Evolutionary conservation across 1,140 invertebrate genomes (phyloP).

Genomic region (Druon quercuslanigerum): DNA sequence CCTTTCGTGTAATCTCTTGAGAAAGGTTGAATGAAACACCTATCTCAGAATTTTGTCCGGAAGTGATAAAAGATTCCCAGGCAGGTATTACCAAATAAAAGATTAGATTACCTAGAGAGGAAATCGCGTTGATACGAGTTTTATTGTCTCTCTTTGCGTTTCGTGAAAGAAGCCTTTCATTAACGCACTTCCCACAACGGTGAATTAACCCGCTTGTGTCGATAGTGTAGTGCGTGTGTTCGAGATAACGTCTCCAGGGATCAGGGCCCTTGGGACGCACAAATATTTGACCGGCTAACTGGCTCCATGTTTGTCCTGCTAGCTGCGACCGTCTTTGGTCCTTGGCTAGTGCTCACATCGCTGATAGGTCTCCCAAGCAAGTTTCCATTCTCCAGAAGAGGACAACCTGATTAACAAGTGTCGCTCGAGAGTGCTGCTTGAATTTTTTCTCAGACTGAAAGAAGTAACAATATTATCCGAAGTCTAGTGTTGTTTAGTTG

Average conservation of each 20-base stretch:
- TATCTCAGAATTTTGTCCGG: neutral
- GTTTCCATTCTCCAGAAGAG: slow-evolving; percentile 2
- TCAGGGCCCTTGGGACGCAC: slow-evolving; percentile 48
- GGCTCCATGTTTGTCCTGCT: slow-evolving; percentile 66
- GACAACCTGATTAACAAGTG: slow-evolving; percentile 42
- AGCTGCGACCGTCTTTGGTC: slow-evolving; percentile 44
- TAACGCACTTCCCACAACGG: slow-evolving; percentile 59
- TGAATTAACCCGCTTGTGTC: slow-evolving; percentile 65
- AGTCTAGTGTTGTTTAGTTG: neutral
- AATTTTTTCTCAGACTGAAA: slow-evolving; percentile 4
- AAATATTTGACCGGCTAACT: slow-evolving; percentile 74
- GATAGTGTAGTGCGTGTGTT: slow-evolving; percentile 53
- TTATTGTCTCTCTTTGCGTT: slow-evolving; percentile 60
- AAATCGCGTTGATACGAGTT: slow-evolving; percentile 47
- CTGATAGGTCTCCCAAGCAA: slow-evolving; percentile 16
- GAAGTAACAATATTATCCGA: neutral
- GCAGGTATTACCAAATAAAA: slow-evolving; percentile 29
- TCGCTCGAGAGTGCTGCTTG: slow-evolving; percentile 36
- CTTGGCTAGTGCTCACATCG: slow-evolving; percentile 21
- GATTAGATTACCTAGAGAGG: slow-evolving; percentile 36
- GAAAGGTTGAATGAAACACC: neutral
- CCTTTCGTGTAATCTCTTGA: neutral
- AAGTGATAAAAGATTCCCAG: slow-evolving; percentile 18
- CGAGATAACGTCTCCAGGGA: slow-evolving; percentile 59
- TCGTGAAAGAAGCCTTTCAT: slow-evolving; percentile 29